phyloP scores from a whole-genome alignment of 2,888 invertebrate species.

The Alentia gelatinosa region DNA sequence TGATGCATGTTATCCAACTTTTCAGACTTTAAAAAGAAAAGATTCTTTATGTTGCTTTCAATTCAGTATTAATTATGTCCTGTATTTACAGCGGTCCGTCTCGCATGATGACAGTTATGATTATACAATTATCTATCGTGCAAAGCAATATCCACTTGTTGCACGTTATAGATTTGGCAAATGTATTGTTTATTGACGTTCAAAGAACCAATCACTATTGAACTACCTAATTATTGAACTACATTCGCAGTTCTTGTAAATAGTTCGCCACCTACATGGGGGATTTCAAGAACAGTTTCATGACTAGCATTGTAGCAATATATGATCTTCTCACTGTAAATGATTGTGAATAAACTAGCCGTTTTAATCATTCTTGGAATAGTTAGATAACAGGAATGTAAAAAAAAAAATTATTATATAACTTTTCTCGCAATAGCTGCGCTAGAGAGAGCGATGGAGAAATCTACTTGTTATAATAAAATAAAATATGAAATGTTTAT shows the following conservation, averaged over 20 bases:
- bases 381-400: conserved; percentile 34
- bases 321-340: conserved; percentile 23
- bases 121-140: conserved; percentile 20
- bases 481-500: not conserved
- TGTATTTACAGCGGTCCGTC: conserved; percentile 31
- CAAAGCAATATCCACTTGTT: conserved; percentile 42
- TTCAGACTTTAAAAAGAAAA: not conserved
- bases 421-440: conserved; percentile 37
- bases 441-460: conserved; percentile 10
- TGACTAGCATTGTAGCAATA: conserved; percentile 40
- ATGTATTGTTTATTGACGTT: conserved; percentile 38
- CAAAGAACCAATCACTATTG: conserved; percentile 32
- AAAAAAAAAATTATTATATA: not conserved
- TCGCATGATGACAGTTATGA: conserved; percentile 32
- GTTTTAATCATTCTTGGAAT: conserved; percentile 35
- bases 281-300: conserved; percentile 21
- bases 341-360: conserved; percentile 21
- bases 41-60: conserved; percentile 20
- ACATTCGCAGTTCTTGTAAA: not conserved
- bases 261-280: not conserved
- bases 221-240: not conserved
- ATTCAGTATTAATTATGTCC: conserved; percentile 45
- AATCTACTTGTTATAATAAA: not conserved
- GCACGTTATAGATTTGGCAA: conserved; percentile 37
- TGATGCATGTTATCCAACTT: conserved; percentile 31